Evolutionary conservation across 1,140 invertebrate species (phyloP), one percentile per base, ranked within the genome.

Genomic region (Adoxophyes honmai): DNA sequence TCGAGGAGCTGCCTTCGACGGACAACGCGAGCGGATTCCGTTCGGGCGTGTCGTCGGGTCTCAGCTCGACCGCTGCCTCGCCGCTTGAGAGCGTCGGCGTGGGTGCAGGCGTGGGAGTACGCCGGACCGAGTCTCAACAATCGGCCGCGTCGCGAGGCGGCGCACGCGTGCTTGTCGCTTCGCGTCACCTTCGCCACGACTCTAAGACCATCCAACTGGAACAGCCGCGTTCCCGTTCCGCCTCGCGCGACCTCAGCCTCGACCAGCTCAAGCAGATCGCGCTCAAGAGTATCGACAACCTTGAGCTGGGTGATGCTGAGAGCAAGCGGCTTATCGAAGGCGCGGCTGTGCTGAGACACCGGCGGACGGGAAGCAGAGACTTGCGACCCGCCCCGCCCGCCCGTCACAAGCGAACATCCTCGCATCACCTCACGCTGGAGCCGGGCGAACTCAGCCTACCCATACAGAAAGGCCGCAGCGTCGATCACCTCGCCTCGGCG

Each of bases 1-100:
- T 94, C 74, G 93, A 93, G 73, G 93, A 94, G 64, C 90, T 91
- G 56, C 90, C 92, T 14, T 86, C 82, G 7, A 75, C 81, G 6
- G 89, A 90, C 42, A 89, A 89, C 76, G 79, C 86, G 37, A 88
- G 87, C 65, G 89, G 84, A 2, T 82, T 86, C 57, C 73, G 85
- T 1, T 86, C 86, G 13, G 83, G 73, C 1, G 59, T 78, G 35
- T 88, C 82, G 34, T 87, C 86, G 10, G 83, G 79, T 3, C 75
- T 72, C 34, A 89, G 87, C 59, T 88, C 87, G 13, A 74, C 80
- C 7, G 78, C 72, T 39, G 80, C 73, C 14, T 88, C 86, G 58
- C 87, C 86, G 4, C 66, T 89, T 58, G 88, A 88, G 48, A 61
- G 57, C 35, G 67, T 69, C 21, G 73, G 72, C 15, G 65, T n/a